These are phyloP conservation scores for Montipora sp. DNA, from an alignment of 64 coral and sea anemone genomes.

Conservation along the genomic window DNA sequence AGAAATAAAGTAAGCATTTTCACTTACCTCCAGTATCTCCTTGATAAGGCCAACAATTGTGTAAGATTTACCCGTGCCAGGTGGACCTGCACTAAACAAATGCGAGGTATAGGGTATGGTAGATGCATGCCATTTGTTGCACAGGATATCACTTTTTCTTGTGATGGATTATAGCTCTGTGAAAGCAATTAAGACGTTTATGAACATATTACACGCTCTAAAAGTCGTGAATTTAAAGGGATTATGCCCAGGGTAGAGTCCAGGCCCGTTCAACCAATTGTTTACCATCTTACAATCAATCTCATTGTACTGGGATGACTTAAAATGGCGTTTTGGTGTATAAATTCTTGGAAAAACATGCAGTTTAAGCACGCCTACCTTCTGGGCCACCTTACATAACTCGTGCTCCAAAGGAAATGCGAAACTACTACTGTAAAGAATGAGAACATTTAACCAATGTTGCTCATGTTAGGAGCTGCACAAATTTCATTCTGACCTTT, in stretches of 20 bases:
- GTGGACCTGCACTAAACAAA: slow-evolving; percentile 92
- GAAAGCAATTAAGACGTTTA: neutral
- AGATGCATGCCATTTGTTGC: slow-evolving; percentile 65
- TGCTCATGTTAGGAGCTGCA: too few relatives aligned
- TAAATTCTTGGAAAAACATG: too few relatives aligned
- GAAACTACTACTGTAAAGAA: too few relatives aligned
- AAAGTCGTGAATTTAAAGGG: neutral
- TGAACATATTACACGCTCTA: too few relatives aligned
- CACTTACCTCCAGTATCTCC: slow-evolving; percentile 83
- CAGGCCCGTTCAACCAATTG: too few relatives aligned
- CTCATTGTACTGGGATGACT: too few relatives aligned
- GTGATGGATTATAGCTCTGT: slow-evolving; percentile 83
- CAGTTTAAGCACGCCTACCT: too few relatives aligned
- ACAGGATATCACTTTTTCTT: slow-evolving; percentile 78
- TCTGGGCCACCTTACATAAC: too few relatives aligned
- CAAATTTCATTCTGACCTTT: too few relatives aligned
- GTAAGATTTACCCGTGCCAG: slow-evolving; percentile 94
- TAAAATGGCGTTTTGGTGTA: too few relatives aligned
- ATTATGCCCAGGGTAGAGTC: neutral
- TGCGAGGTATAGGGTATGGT: slow-evolving; percentile 76
- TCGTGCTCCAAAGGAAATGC: too few relatives aligned
- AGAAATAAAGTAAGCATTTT: neutral
- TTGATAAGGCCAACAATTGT: slow-evolving; percentile 87
- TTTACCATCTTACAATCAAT: neutral
- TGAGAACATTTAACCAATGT: too few relatives aligned